A percentile compares a stretch with the other conserved stretches of the same genome.
Conservation (phyloP, 2,888 invertebrate species). For the Patella pellucida region DNA sequence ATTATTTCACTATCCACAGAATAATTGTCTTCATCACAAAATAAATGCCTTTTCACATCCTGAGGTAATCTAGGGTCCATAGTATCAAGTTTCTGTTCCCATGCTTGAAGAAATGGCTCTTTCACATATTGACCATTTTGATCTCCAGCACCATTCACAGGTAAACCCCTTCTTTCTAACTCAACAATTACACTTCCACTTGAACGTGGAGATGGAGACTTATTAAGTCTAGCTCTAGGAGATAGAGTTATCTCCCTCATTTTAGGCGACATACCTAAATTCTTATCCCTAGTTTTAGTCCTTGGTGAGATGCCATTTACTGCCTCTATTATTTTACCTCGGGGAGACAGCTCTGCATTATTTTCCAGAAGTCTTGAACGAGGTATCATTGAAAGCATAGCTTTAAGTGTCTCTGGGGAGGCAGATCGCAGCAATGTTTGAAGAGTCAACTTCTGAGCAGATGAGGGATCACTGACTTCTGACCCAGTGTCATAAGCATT, state of each 20-base stretch:
- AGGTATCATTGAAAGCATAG: background rate
- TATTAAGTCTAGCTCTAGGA: background rate
- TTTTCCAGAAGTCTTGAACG: background rate
- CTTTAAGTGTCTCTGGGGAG: slow-evolving; percentile 21
- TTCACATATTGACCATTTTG: background rate
- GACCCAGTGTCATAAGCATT: slow-evolving; percentile 49
- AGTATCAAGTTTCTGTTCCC: background rate
- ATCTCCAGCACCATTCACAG: background rate
- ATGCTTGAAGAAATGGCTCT: background rate
- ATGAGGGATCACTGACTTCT: slow-evolving; percentile 40
- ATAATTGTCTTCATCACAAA: background rate
- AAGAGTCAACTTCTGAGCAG: slow-evolving; percentile 21
- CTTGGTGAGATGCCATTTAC: background rate
- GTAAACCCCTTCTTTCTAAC: background rate
- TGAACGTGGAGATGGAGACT: slow-evolving; percentile 3
- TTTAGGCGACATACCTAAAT: background rate
- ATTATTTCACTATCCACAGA: background rate
- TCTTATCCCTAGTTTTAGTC: background rate
- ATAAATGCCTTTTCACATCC: background rate
- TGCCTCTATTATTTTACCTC: background rate
- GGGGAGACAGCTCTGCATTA: background rate
- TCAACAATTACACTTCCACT: slow-evolving; percentile 6
- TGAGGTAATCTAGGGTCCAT: background rate
- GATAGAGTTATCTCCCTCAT: background rate
- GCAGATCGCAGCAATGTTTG: slow-evolving; percentile 29